Evolutionary conservation across 2,797 vertebrate species (phyloP).

Genomic region (Chelidonichthys spinosus): DNA sequence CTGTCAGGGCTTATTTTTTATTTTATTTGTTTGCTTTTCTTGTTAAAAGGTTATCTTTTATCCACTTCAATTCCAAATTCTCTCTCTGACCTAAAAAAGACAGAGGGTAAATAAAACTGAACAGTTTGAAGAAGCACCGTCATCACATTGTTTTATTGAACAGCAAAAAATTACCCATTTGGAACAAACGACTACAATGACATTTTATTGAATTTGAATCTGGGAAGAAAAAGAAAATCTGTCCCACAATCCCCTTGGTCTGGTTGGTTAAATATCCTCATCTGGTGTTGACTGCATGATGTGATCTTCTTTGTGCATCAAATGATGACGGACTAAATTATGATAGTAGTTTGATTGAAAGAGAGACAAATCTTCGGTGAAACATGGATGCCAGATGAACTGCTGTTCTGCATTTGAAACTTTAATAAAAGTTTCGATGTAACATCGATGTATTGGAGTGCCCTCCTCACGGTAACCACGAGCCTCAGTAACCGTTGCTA

Average conservation of each 20-base stretch:
- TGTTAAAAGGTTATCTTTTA: constrained; percentile 16
- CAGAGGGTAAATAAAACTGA: constrained; percentile 4
- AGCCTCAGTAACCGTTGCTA: background rate
- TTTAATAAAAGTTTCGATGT: background rate
- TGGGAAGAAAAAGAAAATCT: background rate
- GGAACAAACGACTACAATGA: background rate
- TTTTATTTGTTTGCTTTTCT: constrained; percentile 9
- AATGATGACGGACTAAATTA: background rate
- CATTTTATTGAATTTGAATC: constrained; percentile 3
- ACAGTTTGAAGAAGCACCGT: background rate
- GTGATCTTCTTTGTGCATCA: background rate
- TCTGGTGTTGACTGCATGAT: constrained; percentile 2
- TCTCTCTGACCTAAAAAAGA: constrained; percentile 10
- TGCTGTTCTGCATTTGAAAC: background rate
- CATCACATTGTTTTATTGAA: background rate
- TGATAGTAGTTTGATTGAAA: background rate
- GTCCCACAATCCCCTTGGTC: background rate
- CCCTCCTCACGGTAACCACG: background rate
- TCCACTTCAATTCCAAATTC: constrained; percentile 1
- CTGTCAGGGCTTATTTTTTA: constrained; percentile 24
- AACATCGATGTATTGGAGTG: background rate
- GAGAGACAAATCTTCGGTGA: background rate
- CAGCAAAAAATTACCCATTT: constrained; percentile 4
- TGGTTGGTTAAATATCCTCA: constrained; percentile 9
- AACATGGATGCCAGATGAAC: too few species aligned